These are phyloP conservation scores for Pogonophryne albipinna DNA, from an alignment of 2,797 vertebrate genomes.

Conservation along the genomic window DNA sequence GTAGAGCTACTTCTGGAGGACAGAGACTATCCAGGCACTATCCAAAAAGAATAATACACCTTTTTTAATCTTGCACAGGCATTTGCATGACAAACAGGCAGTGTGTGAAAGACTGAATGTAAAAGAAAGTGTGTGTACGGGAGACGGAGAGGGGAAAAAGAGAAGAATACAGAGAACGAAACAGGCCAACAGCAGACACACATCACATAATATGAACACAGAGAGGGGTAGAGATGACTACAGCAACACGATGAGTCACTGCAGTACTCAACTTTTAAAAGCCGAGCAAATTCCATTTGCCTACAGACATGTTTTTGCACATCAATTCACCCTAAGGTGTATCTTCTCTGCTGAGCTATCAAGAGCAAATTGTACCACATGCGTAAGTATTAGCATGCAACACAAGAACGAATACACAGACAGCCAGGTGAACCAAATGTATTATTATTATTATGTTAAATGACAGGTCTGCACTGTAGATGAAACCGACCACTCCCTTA, in stretches of 20 bases:
- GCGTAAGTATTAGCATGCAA: slow-evolving; percentile 34
- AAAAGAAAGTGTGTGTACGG: slow-evolving; percentile 15
- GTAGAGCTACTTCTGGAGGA: no score
- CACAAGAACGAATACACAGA: slow-evolving; percentile 17
- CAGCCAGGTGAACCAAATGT: slow-evolving; percentile 8
- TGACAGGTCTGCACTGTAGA: slow-evolving; percentile 21
- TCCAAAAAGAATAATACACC: slow-evolving; percentile 25
- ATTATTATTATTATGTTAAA: slow-evolving; percentile 22
- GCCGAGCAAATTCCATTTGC: slow-evolving; percentile 69
- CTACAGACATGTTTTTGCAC: slow-evolving; percentile 78
- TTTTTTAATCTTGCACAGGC: slow-evolving; percentile 15
- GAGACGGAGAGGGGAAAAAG: neutral
- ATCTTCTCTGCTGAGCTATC: slow-evolving; percentile 35
- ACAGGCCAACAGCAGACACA: neutral
- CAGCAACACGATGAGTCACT: slow-evolving; percentile 56
- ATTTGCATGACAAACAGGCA: slow-evolving; percentile 36
- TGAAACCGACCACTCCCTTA: slow-evolving; percentile 19
- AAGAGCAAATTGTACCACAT: slow-evolving; percentile 36
- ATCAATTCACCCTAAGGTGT: slow-evolving; percentile 56
- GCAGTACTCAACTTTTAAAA: slow-evolving; percentile 44
- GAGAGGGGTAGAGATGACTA: slow-evolving; percentile 36
- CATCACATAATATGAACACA: slow-evolving; percentile 16
- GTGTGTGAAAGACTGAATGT: neutral
- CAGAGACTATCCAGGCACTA: neutral
- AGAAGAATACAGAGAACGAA: slow-evolving; percentile 5